Evolutionary conservation across 64 coral and sea anemone species (phyloP).

Genomic region (Cladopsammia gracilis): DNA sequence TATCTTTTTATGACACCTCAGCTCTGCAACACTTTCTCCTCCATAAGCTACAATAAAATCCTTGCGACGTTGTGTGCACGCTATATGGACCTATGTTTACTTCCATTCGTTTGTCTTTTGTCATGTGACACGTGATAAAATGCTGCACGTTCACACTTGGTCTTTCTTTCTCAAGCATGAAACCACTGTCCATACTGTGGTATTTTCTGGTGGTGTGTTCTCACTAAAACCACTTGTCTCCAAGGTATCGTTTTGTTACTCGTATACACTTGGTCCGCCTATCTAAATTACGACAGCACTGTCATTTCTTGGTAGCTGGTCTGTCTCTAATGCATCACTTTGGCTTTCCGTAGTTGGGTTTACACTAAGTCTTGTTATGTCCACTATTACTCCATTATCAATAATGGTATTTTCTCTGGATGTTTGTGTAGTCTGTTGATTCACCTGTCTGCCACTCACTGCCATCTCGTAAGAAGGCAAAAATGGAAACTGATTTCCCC

Average conservation of each 20-base stretch:
- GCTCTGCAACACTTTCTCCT: too few species aligned
- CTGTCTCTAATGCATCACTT: neutral
- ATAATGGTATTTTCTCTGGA: too few species aligned
- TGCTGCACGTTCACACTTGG: too few species aligned
- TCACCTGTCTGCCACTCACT: neutral
- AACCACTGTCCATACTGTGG: neutral
- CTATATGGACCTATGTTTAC: too few species aligned
- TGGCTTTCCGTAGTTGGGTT: neutral
- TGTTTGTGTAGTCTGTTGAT: neutral
- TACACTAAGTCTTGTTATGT: neutral
- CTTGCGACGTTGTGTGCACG: too few species aligned
- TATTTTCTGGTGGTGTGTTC: neutral
- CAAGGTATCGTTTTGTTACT: neutral
- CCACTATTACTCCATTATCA: neutral
- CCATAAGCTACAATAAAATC: too few species aligned
- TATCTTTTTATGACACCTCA: too few species aligned
- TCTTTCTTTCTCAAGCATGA: neutral
- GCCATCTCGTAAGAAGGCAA: slow-evolving; percentile 19
- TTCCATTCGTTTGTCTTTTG: too few species aligned
- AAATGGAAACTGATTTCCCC: neutral
- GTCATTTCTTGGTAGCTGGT: too few species aligned
- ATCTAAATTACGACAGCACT: too few species aligned
- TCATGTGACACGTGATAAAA: too few species aligned
- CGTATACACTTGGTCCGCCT: too few species aligned
- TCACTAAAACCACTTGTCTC: neutral